These are phyloP conservation scores for Malacoraja senta DNA, from an alignment of 2,797 vertebrate species.

Conservation along the genomic window DNA sequence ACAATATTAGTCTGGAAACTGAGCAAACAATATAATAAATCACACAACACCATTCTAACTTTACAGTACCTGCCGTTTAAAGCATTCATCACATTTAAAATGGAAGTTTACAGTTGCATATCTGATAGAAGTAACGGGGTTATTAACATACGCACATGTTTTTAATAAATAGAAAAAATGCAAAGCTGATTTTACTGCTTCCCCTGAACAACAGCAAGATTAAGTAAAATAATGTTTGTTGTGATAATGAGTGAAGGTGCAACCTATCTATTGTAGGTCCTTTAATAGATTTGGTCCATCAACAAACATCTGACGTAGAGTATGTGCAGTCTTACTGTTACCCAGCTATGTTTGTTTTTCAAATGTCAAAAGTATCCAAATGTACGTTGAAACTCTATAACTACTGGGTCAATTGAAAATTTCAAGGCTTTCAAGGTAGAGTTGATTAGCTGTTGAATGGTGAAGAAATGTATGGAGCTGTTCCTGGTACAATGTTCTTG, in stretches of 20 bases:
- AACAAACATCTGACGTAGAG: neutral
- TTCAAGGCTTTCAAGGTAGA: neutral
- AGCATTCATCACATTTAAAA: conserved; percentile 16
- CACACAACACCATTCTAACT: neutral
- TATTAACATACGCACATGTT: conserved; percentile 11
- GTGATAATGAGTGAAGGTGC: neutral
- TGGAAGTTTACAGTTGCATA: conserved; percentile 15
- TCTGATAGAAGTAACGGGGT: neutral
- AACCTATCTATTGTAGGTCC: neutral
- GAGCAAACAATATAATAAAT: conserved; percentile 11
- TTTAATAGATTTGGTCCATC: neutral
- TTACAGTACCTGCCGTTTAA: neutral
- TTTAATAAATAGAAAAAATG: neutral
- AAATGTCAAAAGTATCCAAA: neutral
- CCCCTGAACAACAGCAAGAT: neutral
- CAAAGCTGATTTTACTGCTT: neutral
- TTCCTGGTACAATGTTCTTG: neutral
- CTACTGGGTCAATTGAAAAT: neutral
- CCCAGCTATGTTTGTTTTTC: neutral
- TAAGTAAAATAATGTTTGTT: neutral
- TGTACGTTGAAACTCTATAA: neutral
- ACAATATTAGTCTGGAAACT: neutral
- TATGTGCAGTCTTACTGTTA: neutral
- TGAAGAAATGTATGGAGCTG: neutral
- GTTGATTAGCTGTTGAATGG: neutral